These are phyloP conservation scores for Sebastes kiyomatsui DNA, from an alignment of 2,797 vertebrate species.

Conservation along the genomic window DNA sequence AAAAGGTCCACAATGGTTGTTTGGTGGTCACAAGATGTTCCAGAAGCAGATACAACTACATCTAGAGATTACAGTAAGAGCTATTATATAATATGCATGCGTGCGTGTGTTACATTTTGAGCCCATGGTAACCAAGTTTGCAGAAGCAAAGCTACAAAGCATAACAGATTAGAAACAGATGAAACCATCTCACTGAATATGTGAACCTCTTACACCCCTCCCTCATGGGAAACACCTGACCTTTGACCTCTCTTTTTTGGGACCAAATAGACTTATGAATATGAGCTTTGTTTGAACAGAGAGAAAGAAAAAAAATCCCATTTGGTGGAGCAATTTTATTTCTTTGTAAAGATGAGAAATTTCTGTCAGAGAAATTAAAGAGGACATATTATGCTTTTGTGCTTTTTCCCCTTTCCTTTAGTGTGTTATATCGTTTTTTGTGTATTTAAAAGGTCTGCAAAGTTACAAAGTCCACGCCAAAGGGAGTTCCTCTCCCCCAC, in stretches of 20 bases:
- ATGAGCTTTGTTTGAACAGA: not conserved
- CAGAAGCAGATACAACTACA: not conserved
- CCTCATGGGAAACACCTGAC: conserved; percentile 79
- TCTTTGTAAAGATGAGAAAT: not conserved
- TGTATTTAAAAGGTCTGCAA: too few species aligned
- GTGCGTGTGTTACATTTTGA: not conserved
- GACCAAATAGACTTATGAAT: conserved; percentile 38
- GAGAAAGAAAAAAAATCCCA: not conserved
- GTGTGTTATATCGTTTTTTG: too few species aligned
- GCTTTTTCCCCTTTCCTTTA: too few species aligned
- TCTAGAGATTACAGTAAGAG: too few species aligned
- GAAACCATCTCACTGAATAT: not conserved
- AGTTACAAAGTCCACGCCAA: too few species aligned
- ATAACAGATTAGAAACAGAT: not conserved
- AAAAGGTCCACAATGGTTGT: not conserved
- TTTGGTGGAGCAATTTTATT: not conserved
- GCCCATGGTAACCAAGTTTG: not conserved
- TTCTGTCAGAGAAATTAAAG: not conserved
- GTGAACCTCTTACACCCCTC: not conserved
- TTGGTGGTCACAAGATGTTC: not conserved
- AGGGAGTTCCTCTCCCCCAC: too few species aligned
- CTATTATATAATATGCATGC: not conserved
- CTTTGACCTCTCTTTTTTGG: conserved; percentile 68
- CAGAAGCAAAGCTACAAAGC: not conserved
- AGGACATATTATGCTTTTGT: too few species aligned